Conservation (phyloP, 2,113 vertebrate species). For the Ameiurus melas region DNA sequence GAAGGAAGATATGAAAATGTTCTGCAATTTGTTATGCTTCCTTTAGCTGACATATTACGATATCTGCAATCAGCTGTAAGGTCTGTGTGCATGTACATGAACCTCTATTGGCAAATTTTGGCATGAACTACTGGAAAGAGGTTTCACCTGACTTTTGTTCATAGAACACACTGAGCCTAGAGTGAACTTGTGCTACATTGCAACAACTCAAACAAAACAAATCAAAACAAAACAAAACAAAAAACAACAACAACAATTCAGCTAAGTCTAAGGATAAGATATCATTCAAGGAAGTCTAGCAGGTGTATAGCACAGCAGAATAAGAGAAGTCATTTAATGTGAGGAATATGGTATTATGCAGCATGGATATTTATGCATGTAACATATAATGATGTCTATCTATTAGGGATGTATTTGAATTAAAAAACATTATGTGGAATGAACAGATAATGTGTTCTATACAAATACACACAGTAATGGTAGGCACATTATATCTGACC, state of each 20-base stretch:
- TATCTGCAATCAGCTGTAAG: background rate
- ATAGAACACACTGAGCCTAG: background rate
- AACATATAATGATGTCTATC: background rate
- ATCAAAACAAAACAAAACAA: too few relatives aligned
- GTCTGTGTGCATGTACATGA: background rate
- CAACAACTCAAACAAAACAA: background rate
- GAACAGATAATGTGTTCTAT: background rate
- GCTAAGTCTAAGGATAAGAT: background rate
- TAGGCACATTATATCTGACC: background rate
- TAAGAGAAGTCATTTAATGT: background rate
- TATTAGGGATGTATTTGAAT: background rate
- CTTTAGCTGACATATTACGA: background rate
- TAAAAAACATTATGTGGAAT: background rate
- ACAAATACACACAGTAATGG: background rate
- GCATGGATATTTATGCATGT: background rate
- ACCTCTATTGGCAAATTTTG: background rate
- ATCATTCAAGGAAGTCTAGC: background rate
- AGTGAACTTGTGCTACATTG: background rate
- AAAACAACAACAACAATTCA: background rate
- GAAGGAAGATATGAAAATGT: conserved; percentile 6
- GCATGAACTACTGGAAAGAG: background rate
- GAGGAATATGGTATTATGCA: background rate
- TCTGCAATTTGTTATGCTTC: background rate
- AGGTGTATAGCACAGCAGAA: background rate
- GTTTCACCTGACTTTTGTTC: background rate